Evolutionary conservation across 2,797 vertebrate genomes (phyloP).

Genomic region (Octomys mimax): DNA sequence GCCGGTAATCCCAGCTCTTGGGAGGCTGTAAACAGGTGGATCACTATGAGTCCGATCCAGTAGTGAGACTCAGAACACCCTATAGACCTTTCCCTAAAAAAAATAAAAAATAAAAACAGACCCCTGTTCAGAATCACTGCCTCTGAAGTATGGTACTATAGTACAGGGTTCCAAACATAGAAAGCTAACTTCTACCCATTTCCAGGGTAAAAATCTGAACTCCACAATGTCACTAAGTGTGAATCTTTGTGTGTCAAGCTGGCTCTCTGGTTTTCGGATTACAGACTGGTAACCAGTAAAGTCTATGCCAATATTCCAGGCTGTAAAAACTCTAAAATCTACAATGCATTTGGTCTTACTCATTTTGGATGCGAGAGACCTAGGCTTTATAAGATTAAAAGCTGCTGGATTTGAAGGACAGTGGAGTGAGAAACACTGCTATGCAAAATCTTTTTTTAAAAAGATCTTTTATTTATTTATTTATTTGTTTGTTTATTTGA

Average conservation of each 20-base stretch:
- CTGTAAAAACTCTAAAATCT: neutral
- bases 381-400: neutral
- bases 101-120: neutral
- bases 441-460: neutral
- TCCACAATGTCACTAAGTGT: neutral
- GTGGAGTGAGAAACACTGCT: neutral
- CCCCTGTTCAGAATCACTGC: neutral
- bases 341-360: neutral
- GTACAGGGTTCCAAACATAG: neutral
- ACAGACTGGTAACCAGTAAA: neutral
- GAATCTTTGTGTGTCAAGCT: neutral
- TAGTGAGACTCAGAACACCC: too few relatives aligned
- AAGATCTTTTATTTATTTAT: too few relatives aligned
- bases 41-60: too few relatives aligned
- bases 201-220: neutral
- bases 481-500: too few relatives aligned
- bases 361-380: neutral
- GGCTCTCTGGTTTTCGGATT: neutral
- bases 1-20: too few relatives aligned
- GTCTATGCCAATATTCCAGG: neutral
- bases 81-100: too few relatives aligned
- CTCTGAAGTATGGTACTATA: neutral
- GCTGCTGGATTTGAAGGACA: neutral
- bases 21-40: too few relatives aligned
- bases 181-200: neutral